Evolutionary conservation across 1,140 invertebrate genomes (phyloP).

Genomic region (Campodea augens): DNA sequence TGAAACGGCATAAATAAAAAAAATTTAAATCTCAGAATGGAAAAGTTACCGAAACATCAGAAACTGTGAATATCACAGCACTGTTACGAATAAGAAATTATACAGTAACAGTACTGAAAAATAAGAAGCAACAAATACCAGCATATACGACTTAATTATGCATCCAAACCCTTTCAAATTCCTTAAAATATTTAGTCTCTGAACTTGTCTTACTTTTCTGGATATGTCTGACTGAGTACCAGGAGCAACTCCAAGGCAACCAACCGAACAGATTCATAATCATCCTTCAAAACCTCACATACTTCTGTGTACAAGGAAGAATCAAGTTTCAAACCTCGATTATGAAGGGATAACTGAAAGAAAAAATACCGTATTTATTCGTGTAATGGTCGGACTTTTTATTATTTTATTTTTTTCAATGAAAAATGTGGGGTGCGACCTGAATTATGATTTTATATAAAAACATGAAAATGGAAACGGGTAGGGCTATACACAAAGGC

Average conservation of each 20-base stretch:
- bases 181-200: no score
- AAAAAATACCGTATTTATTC: not conserved
- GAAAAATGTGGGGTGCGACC: not conserved
- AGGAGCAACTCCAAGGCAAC: slow-evolving; percentile 69
- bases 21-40: no score
- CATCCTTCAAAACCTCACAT: slow-evolving; percentile 66
- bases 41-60: no score
- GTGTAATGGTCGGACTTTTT: not conserved
- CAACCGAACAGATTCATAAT: slow-evolving; percentile 81
- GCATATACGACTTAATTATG: no score
- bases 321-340: slow-evolving; percentile 55
- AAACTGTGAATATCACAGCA: no score
- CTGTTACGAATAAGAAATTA: no score
- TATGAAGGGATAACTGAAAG: slow-evolving; percentile 39
- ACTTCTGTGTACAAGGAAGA: slow-evolving; percentile 60
- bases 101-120: no score
- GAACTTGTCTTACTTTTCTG: slow-evolving; percentile 72
- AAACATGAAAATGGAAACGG: slow-evolving; percentile 2
- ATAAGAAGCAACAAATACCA: no score
- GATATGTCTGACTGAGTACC: slow-evolving; percentile 64
- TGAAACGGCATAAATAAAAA: no score
- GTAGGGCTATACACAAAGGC: no score
- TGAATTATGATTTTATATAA: not conserved
- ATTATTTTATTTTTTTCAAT: not conserved
- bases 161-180: no score